Evolutionary conservation across 2,888 invertebrate species (phyloP), one percentile per base, ranked within the genome.

Genomic region (Dione juno): DNA sequence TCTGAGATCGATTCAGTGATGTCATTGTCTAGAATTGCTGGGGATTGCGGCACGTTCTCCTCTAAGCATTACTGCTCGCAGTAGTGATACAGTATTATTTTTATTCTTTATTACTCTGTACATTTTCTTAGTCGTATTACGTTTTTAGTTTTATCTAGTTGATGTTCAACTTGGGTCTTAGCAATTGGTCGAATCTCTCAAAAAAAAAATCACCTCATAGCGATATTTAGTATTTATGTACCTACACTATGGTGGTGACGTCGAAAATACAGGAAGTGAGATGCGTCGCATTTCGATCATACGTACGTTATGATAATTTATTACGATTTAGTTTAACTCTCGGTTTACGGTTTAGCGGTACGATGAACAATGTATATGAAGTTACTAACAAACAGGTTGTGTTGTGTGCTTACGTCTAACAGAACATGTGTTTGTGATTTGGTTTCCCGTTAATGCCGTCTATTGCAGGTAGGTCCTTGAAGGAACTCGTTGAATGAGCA

Each of bases 381-480:
- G 87, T 85, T 90, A 92, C 93, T 93, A 93, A 93, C 92, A 87
- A 88, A 84, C 88, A 85, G 92, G 92, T 92, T 93, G 92, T 92
- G 93, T 92, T 84, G 92, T 92, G 92, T 87, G 90, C 89, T 92
- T 90, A 87, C 84, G 87, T 83, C 88, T 92, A 92, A 92, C 92
- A 89, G 37, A 88, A 90, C 90, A 91, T 92, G 92, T 88, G 92
- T 92, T 92, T 92, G 89, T 88, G 87, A 84, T 86, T 89, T 84
- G 79, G 78, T 85, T 86, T 80, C 75, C 78, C 69, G 78, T 79
- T 76, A 78, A 74, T 74, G 61, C 58, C 66, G 65, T 67, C 28
- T 61, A 13, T 61, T 61, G 35, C 61, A 35, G 45, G n/a, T 45
- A 45, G 61, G 11, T 3, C 64, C 40, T 64, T 21, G 50, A 21